Conservation (phyloP, 2,888 invertebrate genomes). For the Alcis repandata region DNA sequence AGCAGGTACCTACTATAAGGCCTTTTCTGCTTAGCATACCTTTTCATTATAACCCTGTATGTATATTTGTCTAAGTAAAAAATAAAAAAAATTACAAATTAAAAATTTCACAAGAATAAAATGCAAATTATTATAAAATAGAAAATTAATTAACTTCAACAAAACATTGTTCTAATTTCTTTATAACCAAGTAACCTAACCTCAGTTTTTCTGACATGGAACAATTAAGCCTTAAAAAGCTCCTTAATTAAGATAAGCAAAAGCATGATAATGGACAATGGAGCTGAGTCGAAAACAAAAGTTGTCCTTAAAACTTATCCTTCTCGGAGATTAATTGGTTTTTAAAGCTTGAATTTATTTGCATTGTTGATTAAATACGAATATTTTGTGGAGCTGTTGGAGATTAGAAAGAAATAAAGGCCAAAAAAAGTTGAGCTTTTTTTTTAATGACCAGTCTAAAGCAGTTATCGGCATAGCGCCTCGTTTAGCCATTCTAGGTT, state of each 20-base stretch:
- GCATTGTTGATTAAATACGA: conserved; percentile 6
- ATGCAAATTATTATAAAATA: no score
- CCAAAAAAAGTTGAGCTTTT: not conserved
- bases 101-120: no score
- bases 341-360: conserved; percentile 21
- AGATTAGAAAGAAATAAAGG: not conserved
- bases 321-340: conserved; percentile 21
- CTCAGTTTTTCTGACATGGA: not conserved
- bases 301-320: conserved; percentile 4
- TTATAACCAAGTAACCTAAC: not conserved
- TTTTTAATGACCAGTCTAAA: not conserved
- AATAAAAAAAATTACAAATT: no score
- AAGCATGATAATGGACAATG: conserved; percentile 40
- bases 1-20: no score
- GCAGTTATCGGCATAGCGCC: no score
- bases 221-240: conserved; percentile 34
- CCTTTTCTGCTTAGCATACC: no score
- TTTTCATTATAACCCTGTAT: no score
- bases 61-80: no score
- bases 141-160: not conserved
- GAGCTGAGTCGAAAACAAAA: conserved; percentile 15
- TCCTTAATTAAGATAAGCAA: conserved; percentile 47
- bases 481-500: no score
- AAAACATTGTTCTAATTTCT: not conserved
- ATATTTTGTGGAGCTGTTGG: not conserved